These are phyloP conservation scores for Palaemon carinicauda DNA, from an alignment of 1,140 invertebrate genomes.

Conservation along the genomic window DNA sequence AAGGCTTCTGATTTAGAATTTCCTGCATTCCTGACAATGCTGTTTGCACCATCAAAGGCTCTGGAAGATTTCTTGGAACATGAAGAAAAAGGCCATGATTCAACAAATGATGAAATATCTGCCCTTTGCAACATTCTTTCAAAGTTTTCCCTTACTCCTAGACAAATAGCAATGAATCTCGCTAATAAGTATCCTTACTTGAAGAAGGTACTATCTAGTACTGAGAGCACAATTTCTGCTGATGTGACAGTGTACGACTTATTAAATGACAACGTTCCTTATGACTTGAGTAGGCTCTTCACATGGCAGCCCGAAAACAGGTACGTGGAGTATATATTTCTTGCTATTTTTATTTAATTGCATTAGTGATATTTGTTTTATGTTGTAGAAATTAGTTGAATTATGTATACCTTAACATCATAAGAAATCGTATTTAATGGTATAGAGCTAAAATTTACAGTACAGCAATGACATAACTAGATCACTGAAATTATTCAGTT, in stretches of 20 bases:
- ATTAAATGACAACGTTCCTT: slow-evolving; percentile 15
- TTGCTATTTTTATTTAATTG: background rate
- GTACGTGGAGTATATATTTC: background rate
- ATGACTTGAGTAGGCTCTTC: slow-evolving; percentile 42
- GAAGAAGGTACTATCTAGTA: background rate
- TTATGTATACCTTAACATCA: too few relatives aligned
- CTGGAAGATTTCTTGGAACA: slow-evolving; percentile 2
- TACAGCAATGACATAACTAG: too few relatives aligned
- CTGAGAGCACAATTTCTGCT: background rate
- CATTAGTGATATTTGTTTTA: background rate
- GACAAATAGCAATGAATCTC: slow-evolving; percentile 1
- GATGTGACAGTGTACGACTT: slow-evolving; percentile 51
- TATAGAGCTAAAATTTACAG: too few relatives aligned
- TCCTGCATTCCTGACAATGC: slow-evolving; percentile 44
- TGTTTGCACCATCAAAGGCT: slow-evolving; percentile 30
- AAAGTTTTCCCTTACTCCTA: background rate
- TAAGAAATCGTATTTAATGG: too few relatives aligned
- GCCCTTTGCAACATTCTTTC: slow-evolving; percentile 5
- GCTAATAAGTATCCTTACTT: slow-evolving; percentile 16
- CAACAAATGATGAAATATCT: background rate
- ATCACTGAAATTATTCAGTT: too few relatives aligned
- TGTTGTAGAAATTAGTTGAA: too few relatives aligned
- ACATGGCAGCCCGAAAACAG: slow-evolving; percentile 36
- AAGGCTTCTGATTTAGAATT: slow-evolving; percentile 16
- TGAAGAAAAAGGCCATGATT: background rate